Base-by-base conservation (phyloP, 2,888 invertebrate species). In the Patella pellucida region DNA sequence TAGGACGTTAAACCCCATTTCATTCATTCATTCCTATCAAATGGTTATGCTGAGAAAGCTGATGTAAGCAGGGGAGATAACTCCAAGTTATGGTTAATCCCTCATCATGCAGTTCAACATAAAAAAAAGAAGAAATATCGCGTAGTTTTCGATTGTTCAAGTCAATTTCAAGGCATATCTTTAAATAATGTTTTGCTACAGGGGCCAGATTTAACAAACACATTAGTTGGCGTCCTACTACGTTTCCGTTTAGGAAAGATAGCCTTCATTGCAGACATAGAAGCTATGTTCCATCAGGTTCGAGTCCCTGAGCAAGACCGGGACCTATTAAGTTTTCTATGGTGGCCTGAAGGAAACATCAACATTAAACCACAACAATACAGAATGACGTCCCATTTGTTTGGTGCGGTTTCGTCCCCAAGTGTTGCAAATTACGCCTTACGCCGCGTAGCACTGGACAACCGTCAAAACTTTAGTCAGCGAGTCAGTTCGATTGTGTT, bases 191-290 rank as follows among this genome's bases (percentile, higher is more conserved):
- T 75, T 27, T 69, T 83, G 15, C 23, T 82, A n/a, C 79, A 76
- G 50, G 83, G 83, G 1, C 81, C 83, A 11, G 82, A 83, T 72
- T 74, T 83, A 15, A 80, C 74, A 14, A 82, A 82, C 52, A 81
- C 68, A 31, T 72, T 83, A 27, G n/a, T 81, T n/a, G 82, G 79
- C 14, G 80, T 78, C 12, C 68, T 83, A 14, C 51, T 77, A 3
- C 70, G 79, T 31, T 83, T 83, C 68, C 50, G 83, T 51, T 62
- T 80, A 67, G 78, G 81, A 31, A 70, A 72, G 19, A 69, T 81
- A 16, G 82, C 78, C 27, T 19, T 83, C 0, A 81, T 78, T 69
- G 79, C 75, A 2, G 81, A 81, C 70, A 79, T 79, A 27, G 79
- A 82, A n/a, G 73, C 68, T 62, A 80, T 79, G 78, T 78, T 78